Evolutionary conservation across 2,113 vertebrate species (phyloP), one percentile per base, ranked within the genome.

Genomic region (Cyanoramphus novaezelandiae): DNA sequence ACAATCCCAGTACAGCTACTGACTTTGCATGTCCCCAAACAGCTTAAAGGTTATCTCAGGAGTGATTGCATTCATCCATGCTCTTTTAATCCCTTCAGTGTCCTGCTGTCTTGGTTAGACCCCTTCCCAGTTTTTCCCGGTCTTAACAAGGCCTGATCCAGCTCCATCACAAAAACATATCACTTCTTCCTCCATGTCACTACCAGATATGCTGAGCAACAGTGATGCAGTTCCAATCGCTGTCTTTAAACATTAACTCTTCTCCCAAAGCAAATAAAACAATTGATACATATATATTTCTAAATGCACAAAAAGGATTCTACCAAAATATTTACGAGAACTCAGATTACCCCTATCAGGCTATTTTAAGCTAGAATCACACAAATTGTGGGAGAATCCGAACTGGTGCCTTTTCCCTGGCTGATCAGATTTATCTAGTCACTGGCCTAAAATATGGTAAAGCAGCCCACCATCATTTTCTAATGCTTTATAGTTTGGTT

Each of bases 401-500:
- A 49, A 82, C 8, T 11, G 69, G 19, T 71, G 31, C 62, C 44
- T 84, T 86, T 92, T 72, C 80, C 33, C 52, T 24, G 14, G 21
- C n/a, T 84, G 65, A 83, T 53, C 33, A 90, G 52, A 84, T 90
- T 81, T 86, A 52, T 62, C 81, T 82, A 6, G 89, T 69, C 4
- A 2, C 59, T 72, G 77, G 71, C 69, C 65, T 82, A 90, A 84
- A 92, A 92, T 39, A 76, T 0, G 6, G 69, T 53, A 79, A 29
- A 60, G 70, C 59, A 83, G 57, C 35, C 17, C 82, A 91, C 69
- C 70, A 75, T 87, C 67, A 39, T 84, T 93, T 87, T 93, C 77
- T 79, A 86, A 94, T 84, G 68, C 65, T 57, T 92, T 18, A 50
- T 16, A 88, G 7, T 72, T 92, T 44, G 85, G 70, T 91, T 93